Evolutionary conservation across 2,888 invertebrate genomes (phyloP).

Genomic region (Lasioglossum morio): DNA sequence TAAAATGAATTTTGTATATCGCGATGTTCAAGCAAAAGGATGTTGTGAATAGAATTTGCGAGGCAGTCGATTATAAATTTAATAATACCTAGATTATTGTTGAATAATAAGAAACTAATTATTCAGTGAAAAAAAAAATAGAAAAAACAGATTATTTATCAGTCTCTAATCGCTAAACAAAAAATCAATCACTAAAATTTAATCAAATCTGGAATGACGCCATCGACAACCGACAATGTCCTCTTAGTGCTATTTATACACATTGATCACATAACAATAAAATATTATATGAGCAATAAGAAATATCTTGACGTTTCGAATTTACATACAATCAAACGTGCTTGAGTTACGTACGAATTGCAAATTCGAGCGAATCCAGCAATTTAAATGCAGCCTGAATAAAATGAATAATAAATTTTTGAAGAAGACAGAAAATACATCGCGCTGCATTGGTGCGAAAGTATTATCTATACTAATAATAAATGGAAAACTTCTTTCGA

Average conservation of each 20-base stretch:
- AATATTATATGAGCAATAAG: neutral
- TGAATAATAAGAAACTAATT: slow-evolving; percentile 36
- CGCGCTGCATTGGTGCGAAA: neutral
- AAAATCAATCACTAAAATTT: too few relatives aligned
- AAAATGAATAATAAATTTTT: neutral
- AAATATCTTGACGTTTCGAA: neutral
- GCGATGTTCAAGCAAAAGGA: neutral
- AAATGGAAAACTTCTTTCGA: neutral
- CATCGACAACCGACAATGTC: neutral
- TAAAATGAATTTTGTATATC: neutral
- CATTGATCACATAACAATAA: neutral
- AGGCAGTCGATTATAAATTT: neutral
- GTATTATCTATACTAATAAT: neutral
- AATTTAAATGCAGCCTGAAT: neutral
- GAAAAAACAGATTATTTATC: slow-evolving; percentile 30
- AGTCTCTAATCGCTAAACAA: too few relatives aligned
- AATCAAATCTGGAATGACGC: slow-evolving; percentile 28
- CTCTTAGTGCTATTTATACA: neutral
- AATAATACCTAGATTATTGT: neutral
- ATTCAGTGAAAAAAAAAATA: slow-evolving; percentile 20
- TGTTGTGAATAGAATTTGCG: neutral
- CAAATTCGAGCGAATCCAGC: neutral
- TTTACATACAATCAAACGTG: neutral
- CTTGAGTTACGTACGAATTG: neutral
- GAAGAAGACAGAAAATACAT: neutral